Evolutionary conservation across 1,140 invertebrate species (phyloP), one percentile per base, ranked within the genome.

Genomic region (Zophobas morio): DNA sequence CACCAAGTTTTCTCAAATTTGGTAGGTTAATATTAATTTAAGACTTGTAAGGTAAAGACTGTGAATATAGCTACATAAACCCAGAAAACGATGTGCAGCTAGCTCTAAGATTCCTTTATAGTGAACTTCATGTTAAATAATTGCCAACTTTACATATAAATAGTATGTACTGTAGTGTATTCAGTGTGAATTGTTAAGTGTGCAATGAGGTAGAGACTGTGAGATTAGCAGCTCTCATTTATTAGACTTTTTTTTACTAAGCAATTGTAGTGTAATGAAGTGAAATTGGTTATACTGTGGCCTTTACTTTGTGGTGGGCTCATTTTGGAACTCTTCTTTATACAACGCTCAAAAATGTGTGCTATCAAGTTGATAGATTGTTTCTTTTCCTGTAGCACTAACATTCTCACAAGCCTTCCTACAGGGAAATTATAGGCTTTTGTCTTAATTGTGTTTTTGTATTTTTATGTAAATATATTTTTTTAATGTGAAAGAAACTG

Each of bases 171-270:
- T 79, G 75, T 83, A 83, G 81, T 82, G 82, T 84, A 78, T 82
- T 82, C 79, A 75, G 80, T 82, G 81, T 82, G 81, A 76, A 79
- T 81, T 80, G 42, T 70, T 82, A 79, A 75, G 82, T 84, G 83
- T 84, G 83, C 83, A 84, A 84, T 84, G 78, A 80, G 81, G 79
- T 80, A 82, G 82, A 82, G 81, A 80, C 80, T 83, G 80, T 78
- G 32, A 66, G 70, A 75, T 71, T 66, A 78, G 71, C 42, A 47
- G 42, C 53, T 74, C 54, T 66, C 60, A 40, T 66, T 63, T 63
- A 63, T 34, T 63, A 37, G 57, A 63, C 60, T 20, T 66, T 66
- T 66, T 51, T 66, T 66, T 63, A 63, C 57, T 63, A 63, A 63
- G 39, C 60, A 46, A 40, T 6, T 63, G 60, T 66, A 66, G 60